Base-by-base conservation (phyloP, 2,888 invertebrate species). In the Ariolimax columbianus region DNA sequence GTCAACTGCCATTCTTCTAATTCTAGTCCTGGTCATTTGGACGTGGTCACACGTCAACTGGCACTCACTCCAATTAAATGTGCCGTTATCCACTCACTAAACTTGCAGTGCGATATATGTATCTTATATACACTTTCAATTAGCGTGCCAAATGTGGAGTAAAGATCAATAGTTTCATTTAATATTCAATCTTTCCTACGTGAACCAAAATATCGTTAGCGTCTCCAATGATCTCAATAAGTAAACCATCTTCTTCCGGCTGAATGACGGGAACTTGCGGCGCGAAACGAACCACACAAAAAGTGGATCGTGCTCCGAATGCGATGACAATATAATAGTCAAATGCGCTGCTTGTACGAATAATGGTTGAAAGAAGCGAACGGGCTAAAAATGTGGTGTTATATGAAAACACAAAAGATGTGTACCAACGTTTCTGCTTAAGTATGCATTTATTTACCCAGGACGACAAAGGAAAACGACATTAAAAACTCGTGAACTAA, bases 241-340 rank as follows among this genome's bases (percentile, higher is more conserved):
- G 51, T 19, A 47, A 72, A 68, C 68, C 68, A 82, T 82, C 81
- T 82, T 72, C 82, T 82, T 82, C 82, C 82, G 82, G 82, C 63
- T 82, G 75, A 55, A 82, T 75, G 82, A 73, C 63, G 82, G 82
- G 82, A 82, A 75, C 33, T 63, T 82, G 55, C 82, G 63, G 82
- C 82, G 82, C 82, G 82, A 82, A 82, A 82, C 38, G 59, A 73
- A 73, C 36, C 40, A 43, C 36, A 68, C 19, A 40, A n/a, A n/a
- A 43, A 66, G 43, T 43, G 79, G n/a, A 43, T 43, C 51, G 33
- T 33, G 33, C 79, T 79, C 79, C 43, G 63, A 38, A 40, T 40
- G 17, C 7, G 26, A 78, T 78, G 38, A 30, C 0, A 26, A 59
- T 38, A 78, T 63, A 47, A n/a, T 38, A 38, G n/a, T 26, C 59